Base-by-base conservation (phyloP, 2,888 invertebrate genomes). In the Heteromyza rotundicornis region DNA sequence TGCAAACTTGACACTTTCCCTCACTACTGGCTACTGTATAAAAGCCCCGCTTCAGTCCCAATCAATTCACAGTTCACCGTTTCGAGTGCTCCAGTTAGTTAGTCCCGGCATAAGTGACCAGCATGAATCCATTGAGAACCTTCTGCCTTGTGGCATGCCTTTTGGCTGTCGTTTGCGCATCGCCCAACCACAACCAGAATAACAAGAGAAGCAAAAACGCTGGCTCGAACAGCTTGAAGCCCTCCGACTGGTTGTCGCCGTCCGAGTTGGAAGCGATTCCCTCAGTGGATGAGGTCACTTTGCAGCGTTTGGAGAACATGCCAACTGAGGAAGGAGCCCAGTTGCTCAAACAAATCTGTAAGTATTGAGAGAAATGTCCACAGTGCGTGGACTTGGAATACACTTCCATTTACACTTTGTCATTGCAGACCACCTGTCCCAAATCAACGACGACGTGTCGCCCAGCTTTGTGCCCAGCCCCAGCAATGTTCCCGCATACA, bases 261-360 rank as follows among this genome's bases (percentile, higher is more conserved):
- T 66, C 58, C n/a, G 69, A 80, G 12, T 68, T 79, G 27, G 69
- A 78, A 54, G 60, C 70, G 44, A 50, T 72, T 62, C 78, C 80
- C 1, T 47, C 64, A 19, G 55, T 80, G 2, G 72, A 76, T 50
- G 73, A 79, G 7, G 65, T 79, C 24, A 71, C 66, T 0, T 57
- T 79, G 23, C 65, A 72, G 35, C 67, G 70, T 27, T 73, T 80
- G 64, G 77, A 80, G 61, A 71, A 66, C 32, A 72, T 79, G 75
- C 66, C 73, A 17, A 57, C 68, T 5, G 73, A 78, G 47, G 72
- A 79, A 53, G 79, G 79, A 14, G 71, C 75, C 23, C 63, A 67
- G 2, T 35, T 77, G 35, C n/a, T 80, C 64, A 68, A 77, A 52
- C 70, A 64, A 36, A 58, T 78, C 23, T 79, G 79, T 81, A 68